Percentiles rank a stretch among this genome's conserved stretches.
These are phyloP conservation scores for Accipiter fasciatus DNA, from an alignment of 2,797 vertebrate genomes.

Conservation along the genomic window DNA sequence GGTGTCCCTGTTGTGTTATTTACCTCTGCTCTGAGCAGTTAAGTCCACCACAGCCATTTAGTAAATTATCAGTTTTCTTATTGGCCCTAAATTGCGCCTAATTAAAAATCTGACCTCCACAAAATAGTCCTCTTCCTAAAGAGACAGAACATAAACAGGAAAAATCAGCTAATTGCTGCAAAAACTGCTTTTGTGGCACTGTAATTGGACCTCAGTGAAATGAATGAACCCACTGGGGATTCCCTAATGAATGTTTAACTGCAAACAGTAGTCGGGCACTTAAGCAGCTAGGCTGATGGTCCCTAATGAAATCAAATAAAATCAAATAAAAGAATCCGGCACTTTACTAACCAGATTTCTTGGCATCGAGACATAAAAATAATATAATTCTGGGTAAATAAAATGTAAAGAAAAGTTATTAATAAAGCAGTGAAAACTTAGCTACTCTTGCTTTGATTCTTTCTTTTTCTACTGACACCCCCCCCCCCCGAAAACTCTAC, in stretches of 20 bases:
- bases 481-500: neutral
- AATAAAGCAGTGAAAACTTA: constrained; percentile 68
- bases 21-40: constrained; percentile 75
- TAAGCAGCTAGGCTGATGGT: constrained; percentile 79
- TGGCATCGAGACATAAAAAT: constrained; percentile 76
- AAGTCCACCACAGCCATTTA: constrained; percentile 82
- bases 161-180: constrained; percentile 94
- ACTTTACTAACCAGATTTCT: constrained; percentile 90
- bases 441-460: neutral
- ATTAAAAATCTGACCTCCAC: constrained; percentile 91
- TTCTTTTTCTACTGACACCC: neutral
- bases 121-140: constrained; percentile 86
- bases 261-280: constrained; percentile 90
- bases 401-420: constrained; percentile 80
- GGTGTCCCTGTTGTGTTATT: constrained; percentile 73
- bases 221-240: constrained; percentile 93
- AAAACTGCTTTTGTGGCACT: constrained; percentile 85
- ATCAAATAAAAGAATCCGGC: constrained; percentile 91
- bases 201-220: constrained; percentile 95
- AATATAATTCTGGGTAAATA: constrained; percentile 75
- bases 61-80: constrained; percentile 92
- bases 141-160: constrained; percentile 96
- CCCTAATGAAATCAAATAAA: constrained; percentile 92
- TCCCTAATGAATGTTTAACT: constrained; percentile 94
- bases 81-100: constrained; percentile 90